Evolutionary conservation across 2,888 invertebrate species (phyloP).

Genomic region (Steinernema hermaphroditum): DNA sequence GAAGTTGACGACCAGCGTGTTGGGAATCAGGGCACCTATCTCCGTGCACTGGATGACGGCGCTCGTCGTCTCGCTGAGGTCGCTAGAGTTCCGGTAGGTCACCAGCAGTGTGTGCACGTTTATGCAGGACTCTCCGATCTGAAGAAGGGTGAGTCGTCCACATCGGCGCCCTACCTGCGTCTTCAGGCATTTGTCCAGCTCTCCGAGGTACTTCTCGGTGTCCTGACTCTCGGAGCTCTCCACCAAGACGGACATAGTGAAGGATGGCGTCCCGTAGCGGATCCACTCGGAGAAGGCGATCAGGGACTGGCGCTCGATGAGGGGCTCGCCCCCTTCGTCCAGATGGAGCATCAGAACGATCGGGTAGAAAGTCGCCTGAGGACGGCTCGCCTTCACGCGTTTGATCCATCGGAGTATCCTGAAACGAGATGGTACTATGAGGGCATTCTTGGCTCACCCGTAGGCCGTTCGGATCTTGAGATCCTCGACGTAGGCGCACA

Average conservation of each 20-base stretch:
- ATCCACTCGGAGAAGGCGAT: slow-evolving; percentile 17
- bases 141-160: neutral
- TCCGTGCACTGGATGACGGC: slow-evolving; percentile 11
- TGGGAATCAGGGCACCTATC: slow-evolving; percentile 3
- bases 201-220: slow-evolving; percentile 7
- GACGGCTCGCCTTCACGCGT: neutral
- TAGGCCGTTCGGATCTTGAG: neutral
- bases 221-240: neutral
- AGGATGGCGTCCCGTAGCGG: slow-evolving; percentile 14
- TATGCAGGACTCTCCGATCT: slow-evolving; percentile 8
- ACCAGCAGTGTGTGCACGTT: slow-evolving; percentile 6
- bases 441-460: neutral
- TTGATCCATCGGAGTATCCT: neutral
- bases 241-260: neutral
- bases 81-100: neutral
- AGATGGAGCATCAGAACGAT: slow-evolving; percentile 14
- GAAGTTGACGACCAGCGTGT: slow-evolving; percentile 20
- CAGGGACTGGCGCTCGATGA: slow-evolving; percentile 9
- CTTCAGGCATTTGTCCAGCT: slow-evolving; percentile 11
- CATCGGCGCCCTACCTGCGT: neutral
- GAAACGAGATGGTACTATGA: neutral
- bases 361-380: neutral
- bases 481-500: neutral
- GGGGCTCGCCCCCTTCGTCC: slow-evolving; percentile 2
- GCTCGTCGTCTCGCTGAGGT: slow-evolving; percentile 7